Conservation (phyloP, 2,797 vertebrate species). For the Hapalemur alaotrensis region DNA sequence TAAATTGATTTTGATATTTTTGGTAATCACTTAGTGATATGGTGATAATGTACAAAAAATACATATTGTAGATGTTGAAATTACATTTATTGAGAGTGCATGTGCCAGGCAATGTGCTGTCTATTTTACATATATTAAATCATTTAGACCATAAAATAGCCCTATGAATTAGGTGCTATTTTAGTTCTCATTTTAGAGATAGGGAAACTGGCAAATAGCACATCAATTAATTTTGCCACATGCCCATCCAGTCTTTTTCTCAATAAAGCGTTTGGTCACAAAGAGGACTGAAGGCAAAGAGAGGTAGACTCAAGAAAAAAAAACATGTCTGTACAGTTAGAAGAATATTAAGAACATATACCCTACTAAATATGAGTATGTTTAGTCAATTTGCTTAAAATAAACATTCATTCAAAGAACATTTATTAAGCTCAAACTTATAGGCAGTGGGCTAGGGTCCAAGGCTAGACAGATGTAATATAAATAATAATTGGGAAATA, state of each 20-base stretch:
- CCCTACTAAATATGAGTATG: neutral
- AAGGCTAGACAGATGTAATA: neutral
- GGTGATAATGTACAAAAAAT: neutral
- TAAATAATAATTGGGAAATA: neutral
- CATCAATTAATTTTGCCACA: neutral
- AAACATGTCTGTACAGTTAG: neutral
- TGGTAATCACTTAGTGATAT: neutral
- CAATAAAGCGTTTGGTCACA: neutral
- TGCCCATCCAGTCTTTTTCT: neutral
- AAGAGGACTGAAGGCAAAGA: neutral
- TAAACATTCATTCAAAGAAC: neutral
- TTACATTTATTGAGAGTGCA: neutral
- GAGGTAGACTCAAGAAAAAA: neutral
- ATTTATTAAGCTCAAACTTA: constrained; percentile 1
- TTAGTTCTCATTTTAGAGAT: neutral
- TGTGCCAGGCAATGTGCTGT: neutral
- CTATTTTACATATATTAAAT: neutral
- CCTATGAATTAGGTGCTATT: neutral
- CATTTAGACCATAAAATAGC: neutral
- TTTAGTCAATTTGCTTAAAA: neutral
- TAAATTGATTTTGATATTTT: neutral
- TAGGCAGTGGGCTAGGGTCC: neutral
- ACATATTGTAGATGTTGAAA: neutral
- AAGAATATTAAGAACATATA: neutral
- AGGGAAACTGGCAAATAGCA: neutral